Conservation (phyloP, 2,113 vertebrate genomes). For the Rhinolophus sinicus region DNA sequence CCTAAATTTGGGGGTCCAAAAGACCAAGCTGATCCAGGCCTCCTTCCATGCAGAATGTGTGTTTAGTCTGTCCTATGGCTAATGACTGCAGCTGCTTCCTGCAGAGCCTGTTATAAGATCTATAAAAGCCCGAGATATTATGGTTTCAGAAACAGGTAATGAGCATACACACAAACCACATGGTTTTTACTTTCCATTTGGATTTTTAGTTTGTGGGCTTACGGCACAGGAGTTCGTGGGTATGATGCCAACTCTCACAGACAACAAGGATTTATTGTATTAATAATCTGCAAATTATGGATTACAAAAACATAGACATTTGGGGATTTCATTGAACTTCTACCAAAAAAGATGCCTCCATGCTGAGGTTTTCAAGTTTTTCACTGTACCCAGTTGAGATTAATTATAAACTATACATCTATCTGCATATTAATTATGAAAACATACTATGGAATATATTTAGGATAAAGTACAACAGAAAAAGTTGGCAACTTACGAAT, state of each 20-base stretch:
- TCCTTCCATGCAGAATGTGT: slow-evolving; percentile 57
- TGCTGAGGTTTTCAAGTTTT: slow-evolving; percentile 81
- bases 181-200: slow-evolving; percentile 76
- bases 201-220: slow-evolving; percentile 77
- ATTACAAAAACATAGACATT: slow-evolving; percentile 79
- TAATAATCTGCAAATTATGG: slow-evolving; percentile 83
- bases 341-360: slow-evolving; percentile 79
- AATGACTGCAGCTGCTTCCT: slow-evolving; percentile 79
- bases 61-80: slow-evolving; percentile 74
- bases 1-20: neutral
- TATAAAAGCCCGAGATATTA: slow-evolving; percentile 78
- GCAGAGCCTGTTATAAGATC: slow-evolving; percentile 75
- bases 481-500: slow-evolving; percentile 62
- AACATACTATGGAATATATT: slow-evolving; percentile 77
- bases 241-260: slow-evolving; percentile 80
- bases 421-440: slow-evolving; percentile 82
- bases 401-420: slow-evolving; percentile 81
- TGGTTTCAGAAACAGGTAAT: slow-evolving; percentile 81
- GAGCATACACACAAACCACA: slow-evolving; percentile 79
- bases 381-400: slow-evolving; percentile 77
- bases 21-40: slow-evolving; percentile 27
- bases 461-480: slow-evolving; percentile 61
- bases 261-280: slow-evolving; percentile 84
- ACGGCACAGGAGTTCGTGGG: slow-evolving; percentile 78
- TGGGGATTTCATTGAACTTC: slow-evolving; percentile 82